phyloP scores from a whole-genome alignment of 2,113 vertebrate species.

The Sminthopsis crassicaudata region DNA sequence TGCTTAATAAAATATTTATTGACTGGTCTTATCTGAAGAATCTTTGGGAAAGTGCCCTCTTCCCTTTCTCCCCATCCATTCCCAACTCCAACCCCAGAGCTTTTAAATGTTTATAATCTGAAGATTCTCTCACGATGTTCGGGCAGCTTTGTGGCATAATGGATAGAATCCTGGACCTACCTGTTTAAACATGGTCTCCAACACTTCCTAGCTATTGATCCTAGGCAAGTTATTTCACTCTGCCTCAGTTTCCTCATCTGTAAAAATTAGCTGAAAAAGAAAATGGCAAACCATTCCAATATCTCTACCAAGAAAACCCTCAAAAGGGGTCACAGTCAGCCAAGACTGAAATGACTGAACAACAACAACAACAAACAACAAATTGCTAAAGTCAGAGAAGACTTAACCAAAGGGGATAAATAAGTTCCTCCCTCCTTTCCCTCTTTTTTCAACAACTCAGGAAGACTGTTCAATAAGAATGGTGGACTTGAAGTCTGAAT shows the following conservation, averaged over 20 bases:
- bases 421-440: not conserved
- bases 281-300: not conserved
- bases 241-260: not conserved
- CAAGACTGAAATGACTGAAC: not conserved
- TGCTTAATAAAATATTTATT: not conserved
- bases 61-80: not conserved
- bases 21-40: not conserved
- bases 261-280: not conserved
- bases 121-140: not conserved
- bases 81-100: not conserved
- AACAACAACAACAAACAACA: not conserved
- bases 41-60: not conserved
- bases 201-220: not conserved
- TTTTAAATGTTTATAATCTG: not conserved
- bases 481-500: not conserved
- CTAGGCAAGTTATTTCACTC: too few species aligned
- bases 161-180: too few species aligned
- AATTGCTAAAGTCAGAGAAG: not conserved
- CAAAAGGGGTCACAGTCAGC: not conserved
- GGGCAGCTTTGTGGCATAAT: too few species aligned
- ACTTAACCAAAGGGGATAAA: not conserved
- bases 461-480: not conserved
- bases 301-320: not conserved
- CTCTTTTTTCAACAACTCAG: not conserved
- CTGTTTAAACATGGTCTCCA: not conserved